A percentile compares a stretch with the other conserved stretches of the same genome.
Conservation (phyloP, 2,113 vertebrate species). For the Triplophysa rosa region DNA sequence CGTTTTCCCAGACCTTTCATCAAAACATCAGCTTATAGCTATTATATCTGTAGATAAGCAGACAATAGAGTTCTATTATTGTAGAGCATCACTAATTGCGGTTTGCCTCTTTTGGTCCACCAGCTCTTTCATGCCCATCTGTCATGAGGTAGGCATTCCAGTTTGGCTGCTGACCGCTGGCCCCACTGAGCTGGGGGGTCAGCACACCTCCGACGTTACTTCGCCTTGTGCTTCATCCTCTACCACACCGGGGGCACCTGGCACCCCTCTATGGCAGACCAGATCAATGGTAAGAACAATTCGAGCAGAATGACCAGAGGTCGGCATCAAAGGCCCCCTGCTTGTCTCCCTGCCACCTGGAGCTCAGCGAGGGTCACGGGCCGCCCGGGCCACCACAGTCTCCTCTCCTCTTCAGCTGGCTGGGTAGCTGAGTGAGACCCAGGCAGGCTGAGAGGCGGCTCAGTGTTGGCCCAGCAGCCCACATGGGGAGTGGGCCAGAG, state of each 20-base stretch:
- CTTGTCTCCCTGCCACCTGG: constrained; percentile 70
- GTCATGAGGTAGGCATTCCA: constrained; percentile 57
- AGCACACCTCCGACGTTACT: constrained; percentile 39
- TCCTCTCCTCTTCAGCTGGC: constrained; percentile 55
- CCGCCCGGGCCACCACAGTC: constrained; percentile 52
- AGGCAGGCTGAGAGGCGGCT: constrained; percentile 64
- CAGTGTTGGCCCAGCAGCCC: constrained; percentile 51
- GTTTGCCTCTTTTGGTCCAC: constrained; percentile 48
- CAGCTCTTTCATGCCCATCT: constrained; percentile 42
- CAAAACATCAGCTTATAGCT: constrained; percentile 15
- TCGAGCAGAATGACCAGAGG: constrained; percentile 65
- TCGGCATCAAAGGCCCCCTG: constrained; percentile 73
- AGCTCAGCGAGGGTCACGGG: constrained; percentile 58
- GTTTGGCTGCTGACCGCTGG: constrained; percentile 55
- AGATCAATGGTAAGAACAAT: constrained; percentile 65
- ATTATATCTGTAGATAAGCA: constrained; percentile 30
- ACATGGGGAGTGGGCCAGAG: constrained; percentile 62
- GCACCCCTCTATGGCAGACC: constrained; percentile 65
- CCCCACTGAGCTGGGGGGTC: constrained; percentile 45
- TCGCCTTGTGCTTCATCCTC: constrained; percentile 55
- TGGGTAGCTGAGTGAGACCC: constrained; percentile 60
- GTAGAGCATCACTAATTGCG: constrained; percentile 36
- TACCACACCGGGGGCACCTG: constrained; percentile 65
- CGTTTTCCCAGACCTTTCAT: too few relatives aligned
- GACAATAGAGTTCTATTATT: constrained; percentile 25